A percentile compares a stretch with the other conserved stretches of the same genome.
phyloP scores from a whole-genome alignment of 2,113 vertebrate species.

The Muntiacus reevesi region DNA sequence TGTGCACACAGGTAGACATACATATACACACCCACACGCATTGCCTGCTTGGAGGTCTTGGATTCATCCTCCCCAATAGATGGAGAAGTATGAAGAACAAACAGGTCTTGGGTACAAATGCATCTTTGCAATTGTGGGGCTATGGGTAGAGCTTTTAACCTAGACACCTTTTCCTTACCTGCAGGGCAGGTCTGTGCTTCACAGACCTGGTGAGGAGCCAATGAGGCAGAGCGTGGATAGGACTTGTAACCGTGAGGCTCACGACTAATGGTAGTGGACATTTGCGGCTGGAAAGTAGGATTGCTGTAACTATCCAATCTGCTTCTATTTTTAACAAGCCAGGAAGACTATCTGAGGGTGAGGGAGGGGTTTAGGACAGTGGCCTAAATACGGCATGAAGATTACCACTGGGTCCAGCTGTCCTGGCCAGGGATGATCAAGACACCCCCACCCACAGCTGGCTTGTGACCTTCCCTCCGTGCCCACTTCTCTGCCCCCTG shows the following conservation, averaged over 20 bases:
- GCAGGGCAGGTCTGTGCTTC: neutral
- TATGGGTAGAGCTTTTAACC: neutral
- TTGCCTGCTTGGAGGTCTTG: neutral
- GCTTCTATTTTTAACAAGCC: constrained; percentile 30
- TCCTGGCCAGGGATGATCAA: neutral
- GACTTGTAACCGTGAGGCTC: neutral
- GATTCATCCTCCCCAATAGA: neutral
- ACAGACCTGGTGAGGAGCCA: neutral
- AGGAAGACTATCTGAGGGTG: neutral
- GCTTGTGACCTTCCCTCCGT: fast-evolving
- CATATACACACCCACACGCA: fast-evolving
- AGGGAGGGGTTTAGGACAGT: neutral
- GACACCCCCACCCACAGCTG: neutral
- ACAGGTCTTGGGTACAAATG: neutral
- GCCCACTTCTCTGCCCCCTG: neutral
- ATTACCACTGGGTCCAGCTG: constrained; percentile 54
- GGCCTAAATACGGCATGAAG: constrained; percentile 50
- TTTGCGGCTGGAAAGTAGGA: neutral
- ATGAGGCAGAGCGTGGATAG: neutral
- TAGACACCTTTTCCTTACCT: neutral
- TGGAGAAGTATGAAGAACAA: neutral
- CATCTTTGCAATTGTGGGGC: neutral
- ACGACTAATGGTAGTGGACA: neutral
- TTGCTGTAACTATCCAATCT: neutral
- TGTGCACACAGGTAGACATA: neutral